phyloP scores from a whole-genome alignment of 2,888 invertebrate genomes.

The Dicyrtomina minuta region DNA sequence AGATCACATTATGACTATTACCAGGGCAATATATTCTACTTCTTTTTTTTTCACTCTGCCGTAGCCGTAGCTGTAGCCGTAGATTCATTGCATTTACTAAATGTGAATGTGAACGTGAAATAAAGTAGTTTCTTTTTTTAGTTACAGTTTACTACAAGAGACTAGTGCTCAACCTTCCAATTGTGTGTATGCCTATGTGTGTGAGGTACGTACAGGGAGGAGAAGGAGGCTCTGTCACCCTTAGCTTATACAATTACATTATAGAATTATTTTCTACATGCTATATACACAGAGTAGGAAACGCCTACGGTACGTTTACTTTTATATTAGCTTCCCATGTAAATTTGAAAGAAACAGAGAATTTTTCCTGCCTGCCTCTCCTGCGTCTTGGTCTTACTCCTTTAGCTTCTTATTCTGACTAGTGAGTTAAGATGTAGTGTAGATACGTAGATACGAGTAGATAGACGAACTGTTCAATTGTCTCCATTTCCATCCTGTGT shows the following conservation, averaged over 20 bases:
- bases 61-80: slow-evolving; percentile 8
- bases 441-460: not conserved
- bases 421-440: too few relatives aligned
- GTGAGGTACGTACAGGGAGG: not conserved
- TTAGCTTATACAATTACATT: too few relatives aligned
- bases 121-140: slow-evolving; percentile 12
- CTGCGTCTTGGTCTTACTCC: too few relatives aligned
- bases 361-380: slow-evolving; percentile 28
- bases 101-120: too few relatives aligned
- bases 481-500: not conserved
- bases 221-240: too few relatives aligned
- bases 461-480: slow-evolving; percentile 22
- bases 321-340: slow-evolving; percentile 16
- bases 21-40: slow-evolving; percentile 36
- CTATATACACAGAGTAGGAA: too few relatives aligned
- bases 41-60: slow-evolving; percentile 11
- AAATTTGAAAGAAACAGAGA: slow-evolving; percentile 19
- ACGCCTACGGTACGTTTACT: too few relatives aligned
- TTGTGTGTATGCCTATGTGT: slow-evolving; percentile 2
- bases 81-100: slow-evolving; percentile 24
- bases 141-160: too few relatives aligned
- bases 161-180: slow-evolving; percentile 2
- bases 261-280: too few relatives aligned
- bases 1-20: slow-evolving; percentile 46
- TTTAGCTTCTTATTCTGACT: slow-evolving; percentile 2